Percentiles rank a stretch among this genome's conserved stretches.
Conservation (phyloP, 2,888 invertebrate species). For the Acleris laterana region DNA sequence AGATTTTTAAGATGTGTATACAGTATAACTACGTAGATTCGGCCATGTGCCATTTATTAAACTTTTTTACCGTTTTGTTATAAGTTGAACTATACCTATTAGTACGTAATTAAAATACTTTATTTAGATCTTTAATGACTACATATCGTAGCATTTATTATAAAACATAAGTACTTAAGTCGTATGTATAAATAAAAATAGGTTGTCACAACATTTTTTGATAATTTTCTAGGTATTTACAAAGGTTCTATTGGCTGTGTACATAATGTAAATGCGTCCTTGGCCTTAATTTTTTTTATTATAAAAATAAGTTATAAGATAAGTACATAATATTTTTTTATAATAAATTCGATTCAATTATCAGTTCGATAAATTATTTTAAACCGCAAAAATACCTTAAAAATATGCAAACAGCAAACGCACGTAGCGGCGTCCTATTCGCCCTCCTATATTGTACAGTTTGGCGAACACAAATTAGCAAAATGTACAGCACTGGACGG, state of each 20-base stretch:
- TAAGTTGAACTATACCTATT: too few relatives aligned
- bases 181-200: constrained; percentile 33
- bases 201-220: constrained; percentile 65
- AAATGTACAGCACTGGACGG: too few relatives aligned
- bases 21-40: too few relatives aligned
- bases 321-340: background rate
- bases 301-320: background rate
- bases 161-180: constrained; percentile 47
- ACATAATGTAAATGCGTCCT: constrained; percentile 74
- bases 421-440: too few relatives aligned
- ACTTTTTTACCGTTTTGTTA: too few relatives aligned
- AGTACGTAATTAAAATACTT: constrained; percentile 7
- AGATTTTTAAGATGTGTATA: too few relatives aligned
- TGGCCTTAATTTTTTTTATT: constrained; percentile 36
- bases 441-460: too few relatives aligned
- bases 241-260: constrained; percentile 75
- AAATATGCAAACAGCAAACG: too few relatives aligned
- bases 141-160: background rate
- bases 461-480: too few relatives aligned
- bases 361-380: background rate
- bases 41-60: too few relatives aligned
- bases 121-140: constrained; percentile 4
- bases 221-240: constrained; percentile 50
- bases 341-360: background rate
- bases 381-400: background rate